Evolutionary conservation across 2,888 invertebrate genomes (phyloP).

Genomic region (Lasioglossum vierecki): DNA sequence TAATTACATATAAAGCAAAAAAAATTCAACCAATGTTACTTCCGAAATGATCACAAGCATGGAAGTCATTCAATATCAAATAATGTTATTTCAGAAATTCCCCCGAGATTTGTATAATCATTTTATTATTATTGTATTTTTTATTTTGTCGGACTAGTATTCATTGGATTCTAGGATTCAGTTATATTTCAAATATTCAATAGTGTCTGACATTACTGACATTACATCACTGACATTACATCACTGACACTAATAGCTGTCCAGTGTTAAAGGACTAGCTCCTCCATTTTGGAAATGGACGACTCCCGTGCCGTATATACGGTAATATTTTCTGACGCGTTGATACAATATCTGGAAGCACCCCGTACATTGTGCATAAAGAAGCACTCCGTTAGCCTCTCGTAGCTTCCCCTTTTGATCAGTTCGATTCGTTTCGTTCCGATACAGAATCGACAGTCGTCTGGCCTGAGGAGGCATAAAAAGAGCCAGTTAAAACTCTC

Average conservation of each 20-base stretch:
- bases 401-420: background rate
- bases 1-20: no score
- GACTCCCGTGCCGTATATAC: background rate
- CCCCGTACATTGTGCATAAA: slow-evolving; percentile 6
- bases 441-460: background rate
- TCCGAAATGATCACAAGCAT: no score
- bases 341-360: background rate
- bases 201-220: background rate
- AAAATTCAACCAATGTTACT: no score
- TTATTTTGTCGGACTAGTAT: no score
- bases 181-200: no score
- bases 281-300: background rate
- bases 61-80: no score
- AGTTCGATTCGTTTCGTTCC: slow-evolving; percentile 8
- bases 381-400: slow-evolving; percentile 10
- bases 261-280: background rate
- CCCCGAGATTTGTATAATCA: no score
- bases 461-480: background rate
- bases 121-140: no score
- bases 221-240: no score
- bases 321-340: background rate
- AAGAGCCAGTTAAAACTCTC: background rate
- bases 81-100: no score
- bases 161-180: no score
- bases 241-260: background rate